A percentile compares a stretch with the other conserved stretches of the same genome.
phyloP scores from a whole-genome alignment of 2,113 vertebrate genomes.

The Myotis brandtii region DNA sequence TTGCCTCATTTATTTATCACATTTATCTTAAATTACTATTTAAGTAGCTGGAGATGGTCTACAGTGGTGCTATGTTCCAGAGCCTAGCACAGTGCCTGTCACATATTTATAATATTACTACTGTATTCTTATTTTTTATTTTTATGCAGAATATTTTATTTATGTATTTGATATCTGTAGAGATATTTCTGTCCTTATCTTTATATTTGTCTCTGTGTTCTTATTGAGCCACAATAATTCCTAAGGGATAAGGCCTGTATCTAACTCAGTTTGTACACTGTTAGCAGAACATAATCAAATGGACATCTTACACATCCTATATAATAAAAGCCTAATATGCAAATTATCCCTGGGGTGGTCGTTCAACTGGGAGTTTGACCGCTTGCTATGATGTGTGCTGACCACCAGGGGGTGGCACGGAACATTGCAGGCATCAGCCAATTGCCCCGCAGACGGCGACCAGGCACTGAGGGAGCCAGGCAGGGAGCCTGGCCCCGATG shows the following conservation, averaged over 20 bases:
- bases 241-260: background rate
- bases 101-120: constrained; percentile 58
- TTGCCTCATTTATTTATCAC: constrained; percentile 7
- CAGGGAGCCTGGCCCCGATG: too few species aligned
- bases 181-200: constrained; percentile 25
- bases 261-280: background rate
- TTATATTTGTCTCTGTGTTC: background rate
- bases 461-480: too few species aligned
- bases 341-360: too few species aligned
- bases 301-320: background rate
- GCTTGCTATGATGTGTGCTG: too few species aligned
- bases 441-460: too few species aligned
- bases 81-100: background rate
- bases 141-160: constrained; percentile 38
- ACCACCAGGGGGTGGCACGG: too few species aligned
- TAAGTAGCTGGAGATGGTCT: constrained; percentile 28
- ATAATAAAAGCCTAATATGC: too few species aligned
- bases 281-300: background rate
- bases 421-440: too few species aligned
- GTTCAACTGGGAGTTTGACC: too few species aligned
- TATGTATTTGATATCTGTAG: background rate
- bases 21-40: constrained; percentile 57
- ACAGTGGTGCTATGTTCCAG: background rate
- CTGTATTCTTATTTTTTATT: background rate
- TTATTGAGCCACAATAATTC: background rate